A percentile compares a stretch with the other conserved stretches of the same genome.
Evolutionary conservation across 1,140 invertebrate genomes (phyloP).

Genomic region (Tetramorium alpestre): DNA sequence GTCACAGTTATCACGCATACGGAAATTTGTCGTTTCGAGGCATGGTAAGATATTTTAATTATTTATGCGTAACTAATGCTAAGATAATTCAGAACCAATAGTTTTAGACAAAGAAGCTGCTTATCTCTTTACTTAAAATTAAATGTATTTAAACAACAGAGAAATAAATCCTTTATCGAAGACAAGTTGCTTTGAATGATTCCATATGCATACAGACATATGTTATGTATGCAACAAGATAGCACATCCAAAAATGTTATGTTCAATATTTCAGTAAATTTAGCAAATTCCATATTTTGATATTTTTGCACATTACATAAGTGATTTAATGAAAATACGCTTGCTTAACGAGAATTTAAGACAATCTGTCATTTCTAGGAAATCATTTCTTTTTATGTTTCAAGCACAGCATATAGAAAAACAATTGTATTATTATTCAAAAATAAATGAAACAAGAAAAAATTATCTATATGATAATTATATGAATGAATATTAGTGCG

Average conservation of each 20-base stretch:
- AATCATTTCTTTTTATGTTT: neutral
- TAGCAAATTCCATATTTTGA: neutral
- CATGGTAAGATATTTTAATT: neutral
- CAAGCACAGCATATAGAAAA: neutral
- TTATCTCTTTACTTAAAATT: conserved; percentile 23
- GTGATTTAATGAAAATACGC: conserved; percentile 1
- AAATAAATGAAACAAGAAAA: neutral
- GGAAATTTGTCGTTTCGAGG: neutral
- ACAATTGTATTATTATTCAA: neutral
- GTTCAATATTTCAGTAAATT: neutral
- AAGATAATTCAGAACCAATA: neutral
- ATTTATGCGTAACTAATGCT: conserved; percentile 10
- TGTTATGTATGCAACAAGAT: neutral
- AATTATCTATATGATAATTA: neutral
- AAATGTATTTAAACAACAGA: conserved; percentile 20
- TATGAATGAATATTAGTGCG: neutral
- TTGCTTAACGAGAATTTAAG: neutral
- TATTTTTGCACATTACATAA: neutral
- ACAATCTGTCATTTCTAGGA: neutral
- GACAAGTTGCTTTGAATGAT: conserved; percentile 23
- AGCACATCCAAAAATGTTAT: neutral
- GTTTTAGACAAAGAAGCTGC: neutral
- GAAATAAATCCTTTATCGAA: conserved; percentile 27
- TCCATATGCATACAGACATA: conserved; percentile 14
- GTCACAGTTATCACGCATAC: neutral